phyloP scores from a whole-genome alignment of 2,797 vertebrate species.

The Craterocephalus amniculus region DNA sequence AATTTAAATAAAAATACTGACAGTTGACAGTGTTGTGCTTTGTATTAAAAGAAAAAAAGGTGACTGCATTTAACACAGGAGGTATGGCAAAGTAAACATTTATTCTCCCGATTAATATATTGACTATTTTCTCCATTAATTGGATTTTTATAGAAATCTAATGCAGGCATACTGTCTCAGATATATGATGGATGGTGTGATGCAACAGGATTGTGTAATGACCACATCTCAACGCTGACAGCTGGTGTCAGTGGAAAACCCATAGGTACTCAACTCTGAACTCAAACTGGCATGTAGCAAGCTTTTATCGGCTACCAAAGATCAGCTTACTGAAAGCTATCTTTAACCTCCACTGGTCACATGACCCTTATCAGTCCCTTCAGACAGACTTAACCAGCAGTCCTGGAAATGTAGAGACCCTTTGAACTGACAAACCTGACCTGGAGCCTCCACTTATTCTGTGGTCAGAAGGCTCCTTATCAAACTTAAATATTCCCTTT shows the following conservation, averaged over 20 bases:
- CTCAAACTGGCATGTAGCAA: neutral
- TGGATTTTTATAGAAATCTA: too few species aligned
- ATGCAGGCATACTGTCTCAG: neutral
- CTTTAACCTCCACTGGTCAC: constrained; percentile 13
- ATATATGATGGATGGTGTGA: neutral
- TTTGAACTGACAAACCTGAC: neutral
- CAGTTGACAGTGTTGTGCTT: neutral
- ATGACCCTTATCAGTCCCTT: constrained; percentile 14
- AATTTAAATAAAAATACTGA: neutral
- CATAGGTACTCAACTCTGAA: neutral
- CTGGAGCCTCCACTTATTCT: neutral
- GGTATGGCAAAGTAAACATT: neutral
- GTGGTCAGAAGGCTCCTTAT: neutral
- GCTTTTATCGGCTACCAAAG: neutral
- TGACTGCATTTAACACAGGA: neutral
- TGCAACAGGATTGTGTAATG: neutral
- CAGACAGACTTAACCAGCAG: constrained; percentile 9
- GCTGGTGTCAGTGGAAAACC: neutral
- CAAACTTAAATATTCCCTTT: neutral
- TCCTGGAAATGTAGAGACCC: neutral
- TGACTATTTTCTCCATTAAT: neutral
- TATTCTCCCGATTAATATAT: constrained; percentile 1
- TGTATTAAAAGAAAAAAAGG: neutral
- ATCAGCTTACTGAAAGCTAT: neutral
- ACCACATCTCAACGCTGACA: neutral